phyloP scores from a whole-genome alignment of 2,888 invertebrate species.

The Drosophila cognata region DNA sequence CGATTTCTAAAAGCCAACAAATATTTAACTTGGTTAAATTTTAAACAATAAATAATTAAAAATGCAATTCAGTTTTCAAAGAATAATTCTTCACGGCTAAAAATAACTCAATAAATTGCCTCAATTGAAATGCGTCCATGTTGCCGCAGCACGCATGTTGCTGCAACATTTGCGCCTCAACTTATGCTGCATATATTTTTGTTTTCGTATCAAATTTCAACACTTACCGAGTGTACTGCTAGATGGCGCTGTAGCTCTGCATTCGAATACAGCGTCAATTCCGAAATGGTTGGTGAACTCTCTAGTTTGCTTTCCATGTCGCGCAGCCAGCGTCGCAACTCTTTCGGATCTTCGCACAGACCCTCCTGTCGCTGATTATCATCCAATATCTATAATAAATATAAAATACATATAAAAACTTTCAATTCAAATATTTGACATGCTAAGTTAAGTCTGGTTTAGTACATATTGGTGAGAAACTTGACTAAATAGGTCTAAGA shows the following conservation, averaged over 20 bases:
- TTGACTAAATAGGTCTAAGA: neutral
- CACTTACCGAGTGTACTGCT: constrained; percentile 93
- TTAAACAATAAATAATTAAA: neutral
- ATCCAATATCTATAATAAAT: constrained; percentile 78
- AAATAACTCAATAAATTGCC: neutral
- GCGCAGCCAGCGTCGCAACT: constrained; percentile 93
- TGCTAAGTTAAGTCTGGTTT: neutral
- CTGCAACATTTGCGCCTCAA: constrained; percentile 29
- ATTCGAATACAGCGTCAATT: constrained; percentile 89
- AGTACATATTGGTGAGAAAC: neutral
- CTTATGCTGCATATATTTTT: constrained; percentile 7
- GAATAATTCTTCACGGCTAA: neutral
- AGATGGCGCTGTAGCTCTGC: constrained; percentile 91
- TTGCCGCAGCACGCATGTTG: constrained; percentile 33
- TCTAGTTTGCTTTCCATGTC: constrained; percentile 92
- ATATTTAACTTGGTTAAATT: neutral
- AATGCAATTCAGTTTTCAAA: neutral
- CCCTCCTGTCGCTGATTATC: constrained; percentile 81
- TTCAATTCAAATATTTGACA: neutral
- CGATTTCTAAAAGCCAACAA: neutral
- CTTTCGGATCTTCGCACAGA: constrained; percentile 83
- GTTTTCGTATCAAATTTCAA: fast-evolving
- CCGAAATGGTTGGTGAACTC: constrained; percentile 90
- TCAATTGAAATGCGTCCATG: neutral
- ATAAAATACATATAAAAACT: too few relatives aligned